phyloP scores from a whole-genome alignment of 1,140 invertebrate species.

The Pseudomyrmex concolor region DNA sequence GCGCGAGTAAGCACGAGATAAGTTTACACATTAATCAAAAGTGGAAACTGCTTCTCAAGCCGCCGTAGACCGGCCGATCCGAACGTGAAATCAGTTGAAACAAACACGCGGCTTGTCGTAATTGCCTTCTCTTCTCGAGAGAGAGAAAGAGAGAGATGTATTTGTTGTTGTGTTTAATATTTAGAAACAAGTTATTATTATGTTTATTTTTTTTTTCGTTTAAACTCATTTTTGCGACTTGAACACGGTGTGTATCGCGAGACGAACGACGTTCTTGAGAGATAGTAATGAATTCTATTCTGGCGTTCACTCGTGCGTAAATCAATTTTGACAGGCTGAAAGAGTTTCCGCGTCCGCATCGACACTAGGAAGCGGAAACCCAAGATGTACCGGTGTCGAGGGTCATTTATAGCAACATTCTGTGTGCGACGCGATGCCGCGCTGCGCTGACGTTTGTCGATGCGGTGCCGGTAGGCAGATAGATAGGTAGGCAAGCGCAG shows the following conservation, averaged over 20 bases:
- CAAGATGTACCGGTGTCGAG: constrained; percentile 47
- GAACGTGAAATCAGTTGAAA: constrained; percentile 30
- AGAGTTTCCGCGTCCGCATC: constrained; percentile 59
- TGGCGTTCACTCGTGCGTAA: constrained; percentile 49
- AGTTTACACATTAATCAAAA: constrained; percentile 58
- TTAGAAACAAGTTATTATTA: constrained; percentile 8
- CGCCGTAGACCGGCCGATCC: constrained; percentile 10
- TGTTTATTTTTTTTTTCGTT: neutral
- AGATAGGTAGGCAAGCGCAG: neutral
- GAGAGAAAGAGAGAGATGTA: neutral
- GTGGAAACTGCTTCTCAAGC: constrained; percentile 47
- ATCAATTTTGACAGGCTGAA: constrained; percentile 66
- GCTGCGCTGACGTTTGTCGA: constrained; percentile 39
- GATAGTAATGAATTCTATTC: constrained; percentile 50
- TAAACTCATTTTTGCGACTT: neutral
- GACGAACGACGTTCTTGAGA: constrained; percentile 19
- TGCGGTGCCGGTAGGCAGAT: constrained; percentile 38
- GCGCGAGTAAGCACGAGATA: constrained; percentile 31
- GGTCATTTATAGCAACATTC: constrained; percentile 49
- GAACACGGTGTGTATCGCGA: neutral
- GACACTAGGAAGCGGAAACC: constrained; percentile 53
- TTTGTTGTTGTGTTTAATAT: neutral
- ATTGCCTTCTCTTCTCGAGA: neutral
- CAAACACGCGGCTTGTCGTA: neutral
- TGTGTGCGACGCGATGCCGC: constrained; percentile 23